phyloP scores from a whole-genome alignment of 2,888 invertebrate species.

The Terebella lapidaria region DNA sequence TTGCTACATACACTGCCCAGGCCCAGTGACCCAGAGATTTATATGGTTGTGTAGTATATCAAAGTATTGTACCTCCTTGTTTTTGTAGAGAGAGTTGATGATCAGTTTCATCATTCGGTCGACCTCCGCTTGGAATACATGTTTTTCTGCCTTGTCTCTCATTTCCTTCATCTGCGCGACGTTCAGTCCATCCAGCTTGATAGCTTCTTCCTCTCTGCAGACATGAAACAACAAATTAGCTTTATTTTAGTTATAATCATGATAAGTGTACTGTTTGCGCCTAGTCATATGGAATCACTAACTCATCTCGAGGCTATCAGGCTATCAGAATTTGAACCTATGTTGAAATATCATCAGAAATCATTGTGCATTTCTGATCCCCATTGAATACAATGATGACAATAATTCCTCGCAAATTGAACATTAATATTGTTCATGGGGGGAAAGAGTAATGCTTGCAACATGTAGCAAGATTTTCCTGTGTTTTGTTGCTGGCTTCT shows the following conservation, averaged over 20 bases:
- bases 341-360: no score
- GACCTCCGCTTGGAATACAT: constrained; percentile 91
- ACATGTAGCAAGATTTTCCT: no score
- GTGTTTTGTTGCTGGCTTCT: no score
- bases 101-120: constrained; percentile 99
- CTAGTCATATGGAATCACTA: not conserved
- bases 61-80: constrained; percentile 88
- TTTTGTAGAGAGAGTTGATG: constrained; percentile 97
- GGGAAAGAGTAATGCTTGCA: no score
- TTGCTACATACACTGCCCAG: no score
- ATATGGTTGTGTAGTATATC: no score
- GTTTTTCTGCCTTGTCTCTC: constrained; percentile 70
- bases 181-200: constrained; percentile 89
- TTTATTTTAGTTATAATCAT: not conserved
- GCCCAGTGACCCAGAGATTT: no score
- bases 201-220: constrained; percentile 87
- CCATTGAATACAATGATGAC: no score
- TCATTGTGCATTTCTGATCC: no score
- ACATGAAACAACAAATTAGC: constrained; percentile 5
- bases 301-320: not conserved
- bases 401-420: no score
- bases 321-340: not conserved
- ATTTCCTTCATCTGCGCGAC: constrained; percentile 90
- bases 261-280: constrained; percentile 3
- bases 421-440: no score